Evolutionary conservation across 2,888 invertebrate genomes (phyloP).

Genomic region (Caenorhabditis sulstoni): DNA sequence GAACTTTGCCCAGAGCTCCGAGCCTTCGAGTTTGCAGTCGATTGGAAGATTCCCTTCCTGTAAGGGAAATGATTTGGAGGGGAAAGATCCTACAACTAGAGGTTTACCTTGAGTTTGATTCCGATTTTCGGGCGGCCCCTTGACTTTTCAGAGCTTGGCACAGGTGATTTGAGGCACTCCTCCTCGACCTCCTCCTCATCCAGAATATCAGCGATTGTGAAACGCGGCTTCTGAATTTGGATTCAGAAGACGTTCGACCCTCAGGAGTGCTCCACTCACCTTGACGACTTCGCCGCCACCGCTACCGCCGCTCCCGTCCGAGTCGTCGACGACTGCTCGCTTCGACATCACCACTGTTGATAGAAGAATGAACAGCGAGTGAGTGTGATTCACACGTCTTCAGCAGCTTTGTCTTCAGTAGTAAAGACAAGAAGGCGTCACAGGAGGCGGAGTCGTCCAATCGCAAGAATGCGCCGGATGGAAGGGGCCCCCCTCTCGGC

Average conservation of each 20-base stretch:
- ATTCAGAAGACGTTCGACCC: background rate
- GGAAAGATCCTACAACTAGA: background rate
- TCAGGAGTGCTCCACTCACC: constrained; percentile 6
- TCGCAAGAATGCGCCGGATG: constrained; percentile 10
- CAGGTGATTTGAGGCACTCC: constrained; percentile 12
- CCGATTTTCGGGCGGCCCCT: constrained; percentile 38
- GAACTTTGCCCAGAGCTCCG: constrained; percentile 98
- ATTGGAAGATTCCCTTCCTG: constrained; percentile 81
- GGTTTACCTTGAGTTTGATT: constrained; percentile 32
- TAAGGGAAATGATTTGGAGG: too few species aligned
- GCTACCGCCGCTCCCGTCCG: constrained; percentile 10
- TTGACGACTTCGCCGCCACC: constrained; percentile 2
- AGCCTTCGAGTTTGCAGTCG: constrained; percentile 93
- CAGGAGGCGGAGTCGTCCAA: constrained; percentile 42
- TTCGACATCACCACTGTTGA: constrained; percentile 46
- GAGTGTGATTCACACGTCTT: constrained; percentile 38
- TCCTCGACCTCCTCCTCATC: constrained; percentile 40
- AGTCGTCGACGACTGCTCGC: constrained; percentile 10
- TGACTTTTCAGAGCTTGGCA: constrained; percentile 14
- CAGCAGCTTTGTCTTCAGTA: constrained; percentile 26
- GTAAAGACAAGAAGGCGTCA: background rate
- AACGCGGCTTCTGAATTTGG: constrained; percentile 36
- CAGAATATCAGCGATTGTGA: constrained; percentile 54
- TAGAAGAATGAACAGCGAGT: constrained; percentile 3
- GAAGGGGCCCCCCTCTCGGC: background rate